Percentiles rank a stretch among this genome's conserved stretches.
Conservation (phyloP, 2,113 vertebrate genomes). For the Thryonomys swinderianus region DNA sequence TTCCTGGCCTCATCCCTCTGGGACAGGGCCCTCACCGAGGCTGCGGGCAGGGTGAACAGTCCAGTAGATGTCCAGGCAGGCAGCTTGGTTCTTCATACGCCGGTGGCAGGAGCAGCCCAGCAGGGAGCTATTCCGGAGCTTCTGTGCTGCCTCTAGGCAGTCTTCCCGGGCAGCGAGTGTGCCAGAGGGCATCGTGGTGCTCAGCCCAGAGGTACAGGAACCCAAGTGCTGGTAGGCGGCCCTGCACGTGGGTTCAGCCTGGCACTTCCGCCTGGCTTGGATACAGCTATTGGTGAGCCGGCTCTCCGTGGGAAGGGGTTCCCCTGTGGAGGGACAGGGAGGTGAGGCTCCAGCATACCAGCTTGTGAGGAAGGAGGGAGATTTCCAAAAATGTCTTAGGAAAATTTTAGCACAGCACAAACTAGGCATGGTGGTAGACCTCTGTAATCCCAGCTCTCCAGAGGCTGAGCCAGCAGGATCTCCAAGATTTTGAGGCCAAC, state of each 20-base stretch:
- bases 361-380: background rate
- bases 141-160: conserved; percentile 90
- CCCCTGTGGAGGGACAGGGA: conserved; percentile 72
- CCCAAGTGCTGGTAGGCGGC: conserved; percentile 88
- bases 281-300: conserved; percentile 86
- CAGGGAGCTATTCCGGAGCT: conserved; percentile 89
- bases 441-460: background rate
- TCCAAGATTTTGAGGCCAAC: background rate
- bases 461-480: background rate
- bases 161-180: conserved; percentile 81
- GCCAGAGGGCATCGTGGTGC: conserved; percentile 82
- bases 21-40: conserved; percentile 87
- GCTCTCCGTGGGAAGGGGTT: conserved; percentile 68
- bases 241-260: conserved; percentile 88
- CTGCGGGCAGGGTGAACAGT: conserved; percentile 88
- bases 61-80: conserved; percentile 94
- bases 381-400: background rate
- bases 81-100: conserved; percentile 91
- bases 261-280: conserved; percentile 89
- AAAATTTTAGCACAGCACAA: conserved; percentile 14
- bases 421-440: no score
- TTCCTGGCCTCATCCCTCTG: background rate
- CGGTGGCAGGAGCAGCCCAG: conserved; percentile 92
- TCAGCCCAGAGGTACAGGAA: conserved; percentile 86
- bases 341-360: conserved; percentile 15